phyloP scores from a whole-genome alignment of 2,888 invertebrate species.

The Pyrgus malvae region DNA sequence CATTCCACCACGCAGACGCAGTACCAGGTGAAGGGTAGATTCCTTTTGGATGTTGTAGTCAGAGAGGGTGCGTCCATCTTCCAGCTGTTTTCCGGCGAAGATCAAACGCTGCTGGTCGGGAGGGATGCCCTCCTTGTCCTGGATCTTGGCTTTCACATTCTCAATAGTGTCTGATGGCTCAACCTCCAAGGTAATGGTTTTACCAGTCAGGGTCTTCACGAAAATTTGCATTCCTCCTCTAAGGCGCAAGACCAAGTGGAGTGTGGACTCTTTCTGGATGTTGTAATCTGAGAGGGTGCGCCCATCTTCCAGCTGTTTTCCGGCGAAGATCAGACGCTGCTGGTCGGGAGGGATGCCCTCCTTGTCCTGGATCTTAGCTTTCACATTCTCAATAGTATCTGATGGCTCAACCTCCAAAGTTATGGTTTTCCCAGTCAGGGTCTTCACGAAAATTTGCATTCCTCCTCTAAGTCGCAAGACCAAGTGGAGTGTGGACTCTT shows the following conservation, averaged over 20 bases:
- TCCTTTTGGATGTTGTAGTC: constrained; percentile 53
- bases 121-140: constrained; percentile 55
- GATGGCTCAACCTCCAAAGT: constrained; percentile 41
- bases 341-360: constrained; percentile 49
- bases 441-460: constrained; percentile 43
- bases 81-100: constrained; percentile 53
- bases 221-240: constrained; percentile 51
- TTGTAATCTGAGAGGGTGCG: constrained; percentile 51
- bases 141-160: constrained; percentile 54
- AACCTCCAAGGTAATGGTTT: constrained; percentile 50
- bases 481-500: constrained; percentile 43
- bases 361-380: constrained; percentile 35
- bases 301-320: constrained; percentile 50
- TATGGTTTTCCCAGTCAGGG: constrained; percentile 48
- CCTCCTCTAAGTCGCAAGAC: constrained; percentile 45
- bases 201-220: constrained; percentile 52
- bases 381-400: constrained; percentile 43
- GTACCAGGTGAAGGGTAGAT: constrained; percentile 41
- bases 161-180: constrained; percentile 53
- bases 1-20: constrained; percentile 45
- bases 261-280: constrained; percentile 53
- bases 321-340: constrained; percentile 45
- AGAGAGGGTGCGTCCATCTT: constrained; percentile 52
- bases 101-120: constrained; percentile 54
- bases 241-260: constrained; percentile 33